Evolutionary conservation across 2,888 invertebrate species (phyloP).

Genomic region (Odontocerum albicorne): DNA sequence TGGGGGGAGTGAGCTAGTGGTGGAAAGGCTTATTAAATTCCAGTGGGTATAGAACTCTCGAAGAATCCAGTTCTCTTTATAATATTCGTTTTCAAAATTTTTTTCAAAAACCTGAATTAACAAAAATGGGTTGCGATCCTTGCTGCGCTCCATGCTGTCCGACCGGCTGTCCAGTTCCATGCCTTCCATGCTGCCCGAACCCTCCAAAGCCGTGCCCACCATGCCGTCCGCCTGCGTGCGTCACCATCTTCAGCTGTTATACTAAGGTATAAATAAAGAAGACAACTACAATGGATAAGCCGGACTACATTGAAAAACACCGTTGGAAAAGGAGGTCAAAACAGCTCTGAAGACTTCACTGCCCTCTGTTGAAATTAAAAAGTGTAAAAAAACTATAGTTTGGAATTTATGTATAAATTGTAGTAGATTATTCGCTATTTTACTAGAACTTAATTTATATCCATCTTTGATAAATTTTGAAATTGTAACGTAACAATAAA

Average conservation of each 20-base stretch:
- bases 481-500: no score
- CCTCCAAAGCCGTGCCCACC: conserved; percentile 16
- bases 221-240: conserved; percentile 11
- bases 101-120: not conserved
- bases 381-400: no score
- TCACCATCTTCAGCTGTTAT: conserved; percentile 17
- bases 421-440: no score
- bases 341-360: conserved; percentile 5
- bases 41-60: no score
- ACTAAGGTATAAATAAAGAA: conserved; percentile 6
- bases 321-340: not conserved
- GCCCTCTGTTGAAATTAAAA: no score
- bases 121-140: conserved; percentile 10
- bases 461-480: no score
- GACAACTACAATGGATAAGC: not conserved
- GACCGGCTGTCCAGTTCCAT: conserved; percentile 13
- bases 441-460: no score
- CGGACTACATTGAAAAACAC: not conserved
- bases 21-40: no score
- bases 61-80: no score
- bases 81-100: no score
- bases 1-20: no score
- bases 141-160: conserved; percentile 15
- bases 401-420: no score
- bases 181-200: conserved; percentile 20